Base-by-base conservation (phyloP, 1,140 invertebrate genomes). In the Bemisia tabaci region DNA sequence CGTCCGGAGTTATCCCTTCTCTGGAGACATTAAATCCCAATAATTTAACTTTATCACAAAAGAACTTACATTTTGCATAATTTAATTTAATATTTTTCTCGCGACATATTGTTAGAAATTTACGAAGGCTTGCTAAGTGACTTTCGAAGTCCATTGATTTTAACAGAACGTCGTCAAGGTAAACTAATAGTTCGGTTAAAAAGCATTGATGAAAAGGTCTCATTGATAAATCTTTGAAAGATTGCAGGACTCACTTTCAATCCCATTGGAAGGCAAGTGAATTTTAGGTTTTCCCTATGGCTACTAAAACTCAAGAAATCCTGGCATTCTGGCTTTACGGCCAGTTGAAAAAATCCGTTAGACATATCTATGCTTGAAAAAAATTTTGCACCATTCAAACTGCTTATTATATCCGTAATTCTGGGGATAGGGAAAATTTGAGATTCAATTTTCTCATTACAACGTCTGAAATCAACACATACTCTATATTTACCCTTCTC, bases 271-370 rank as follows among this genome's bases (percentile, higher is more conserved):
- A 76, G 58, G 60, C 72, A 72, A 12, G 66, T 72, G 72, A 74
- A 77, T 69, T 77, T 73, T 63, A 59, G 76, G 64, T 75, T 72
- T 12, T 75, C 74, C 60, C 75, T 69, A 62, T 77, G 75, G 63
- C 73, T 75, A n/a, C 78, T 71, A 71, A 79, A 75, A 22, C 63
- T 75, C 25, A 74, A 76, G 66, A 78, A 77, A 12, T 72, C 11
- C 68, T 74, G 74, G 65, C 78, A 74, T 70, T 73, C 62, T 33
- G 72, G 68, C 64, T 70, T 39, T 9, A 75, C 22, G 1, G 75
- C 74, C n/a, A 77, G 77, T 24, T 75, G 75, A 75, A 75, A 77
- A 66, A 77, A 78, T 12, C 77, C 76, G 12, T 74, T 76, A 69
- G 76, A 77, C 33, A 77, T 73, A 65, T 77, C 76, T 1, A 77